These are phyloP conservation scores for Neoniphon sammara DNA, from an alignment of 2,797 vertebrate genomes.

Conservation along the genomic window DNA sequence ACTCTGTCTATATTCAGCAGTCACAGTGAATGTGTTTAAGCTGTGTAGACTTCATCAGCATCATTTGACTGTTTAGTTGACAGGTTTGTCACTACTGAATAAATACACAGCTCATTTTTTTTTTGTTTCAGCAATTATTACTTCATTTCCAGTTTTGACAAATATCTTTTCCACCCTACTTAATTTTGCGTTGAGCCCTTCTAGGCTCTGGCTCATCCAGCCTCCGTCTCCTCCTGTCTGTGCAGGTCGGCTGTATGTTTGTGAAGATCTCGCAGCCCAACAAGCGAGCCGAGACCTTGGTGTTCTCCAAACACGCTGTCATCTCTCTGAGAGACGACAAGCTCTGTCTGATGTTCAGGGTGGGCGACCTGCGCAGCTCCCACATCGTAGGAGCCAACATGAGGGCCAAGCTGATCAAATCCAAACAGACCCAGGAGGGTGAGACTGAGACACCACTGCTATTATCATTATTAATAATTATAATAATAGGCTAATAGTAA, in stretches of 20 bases:
- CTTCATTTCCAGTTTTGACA: neutral
- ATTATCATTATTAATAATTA: too few relatives aligned
- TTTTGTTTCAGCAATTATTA: neutral
- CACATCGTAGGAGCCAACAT: conserved; percentile 98
- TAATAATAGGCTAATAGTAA: too few relatives aligned
- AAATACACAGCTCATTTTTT: neutral
- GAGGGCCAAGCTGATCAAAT: conserved; percentile 97
- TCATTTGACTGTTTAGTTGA: neutral
- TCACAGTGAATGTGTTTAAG: neutral
- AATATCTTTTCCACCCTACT: neutral
- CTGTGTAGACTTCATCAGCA: conserved; percentile 1
- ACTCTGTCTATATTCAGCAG: conserved; percentile 17
- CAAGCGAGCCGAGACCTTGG: conserved; percentile 94
- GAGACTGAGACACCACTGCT: conserved; percentile 36
- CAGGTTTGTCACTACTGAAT: neutral
- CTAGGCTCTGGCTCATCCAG: neutral
- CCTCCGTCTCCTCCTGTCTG: neutral
- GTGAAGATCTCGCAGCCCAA: conserved; percentile 99
- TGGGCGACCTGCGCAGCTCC: conserved; percentile 94
- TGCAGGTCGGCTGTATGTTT: conserved; percentile 95
- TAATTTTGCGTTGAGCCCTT: conserved; percentile 2
- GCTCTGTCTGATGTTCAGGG: conserved; percentile 97
- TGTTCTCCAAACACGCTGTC: conserved; percentile 96
- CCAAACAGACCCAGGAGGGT: conserved; percentile 97
- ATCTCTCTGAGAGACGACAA: conserved; percentile 93